phyloP scores from a whole-genome alignment of 2,113 vertebrate genomes.

The Hippopotamus amphibius region DNA sequence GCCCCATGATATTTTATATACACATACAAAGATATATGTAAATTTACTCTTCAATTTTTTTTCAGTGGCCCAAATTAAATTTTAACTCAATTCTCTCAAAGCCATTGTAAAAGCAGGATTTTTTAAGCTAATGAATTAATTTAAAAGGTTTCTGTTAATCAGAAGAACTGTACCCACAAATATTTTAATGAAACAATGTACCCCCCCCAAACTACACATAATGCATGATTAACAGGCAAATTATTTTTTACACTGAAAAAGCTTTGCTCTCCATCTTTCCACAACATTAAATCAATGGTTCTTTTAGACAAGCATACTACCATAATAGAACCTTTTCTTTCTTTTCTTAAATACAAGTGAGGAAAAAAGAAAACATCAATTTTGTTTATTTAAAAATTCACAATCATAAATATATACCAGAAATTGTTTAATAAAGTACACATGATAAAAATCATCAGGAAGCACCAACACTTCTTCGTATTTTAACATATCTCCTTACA shows the following conservation, averaged over 20 bases:
- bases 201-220: not conserved
- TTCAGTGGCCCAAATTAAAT: not conserved
- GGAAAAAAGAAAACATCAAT: not conserved
- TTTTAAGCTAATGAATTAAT: not conserved
- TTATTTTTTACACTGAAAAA: not conserved
- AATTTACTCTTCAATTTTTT: not conserved
- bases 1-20: not conserved
- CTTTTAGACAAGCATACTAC: not conserved
- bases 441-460: conserved; percentile 18
- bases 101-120: not conserved
- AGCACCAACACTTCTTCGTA: not conserved
- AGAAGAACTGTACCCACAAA: not conserved
- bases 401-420: not conserved
- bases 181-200: not conserved
- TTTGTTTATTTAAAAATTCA: conserved; percentile 10
- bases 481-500: not conserved
- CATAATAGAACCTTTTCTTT: not conserved
- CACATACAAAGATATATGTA: not conserved
- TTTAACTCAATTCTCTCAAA: conserved; percentile 7
- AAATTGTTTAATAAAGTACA: not conserved
- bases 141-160: not conserved
- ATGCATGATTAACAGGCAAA: not conserved
- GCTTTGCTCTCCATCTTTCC: not conserved
- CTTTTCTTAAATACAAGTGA: not conserved
- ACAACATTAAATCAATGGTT: not conserved